Evolutionary conservation across 2,888 invertebrate species (phyloP), one percentile per base, ranked within the genome.

Genomic region (Amiota communis): DNA sequence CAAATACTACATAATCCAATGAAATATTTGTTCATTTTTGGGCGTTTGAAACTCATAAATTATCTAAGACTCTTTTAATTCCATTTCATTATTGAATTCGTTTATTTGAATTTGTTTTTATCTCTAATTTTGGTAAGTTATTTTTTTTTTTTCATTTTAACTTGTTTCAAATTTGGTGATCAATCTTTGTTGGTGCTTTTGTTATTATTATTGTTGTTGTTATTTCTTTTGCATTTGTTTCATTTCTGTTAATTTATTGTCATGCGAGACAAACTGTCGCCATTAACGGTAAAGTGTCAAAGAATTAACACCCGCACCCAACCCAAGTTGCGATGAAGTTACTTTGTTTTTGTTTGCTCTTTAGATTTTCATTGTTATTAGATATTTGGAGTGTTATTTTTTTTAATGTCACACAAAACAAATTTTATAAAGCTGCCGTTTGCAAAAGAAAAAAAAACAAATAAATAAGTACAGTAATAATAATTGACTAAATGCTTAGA

Each of bases 191-290:
- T 56, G 11, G 49, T 36, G 46, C 20, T 23, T 49, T 48, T 72
- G 13, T 65, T 72, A 13, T 64, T 36, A n/a, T 53, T 70, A 65
- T 71, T 73, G 70, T 75, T 77, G 51, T 72, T 76, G 12, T 1
- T 48, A 17, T 65, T 63, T 46, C 46, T 63, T n/a, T 63, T 23
- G 23, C 46, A 13, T 63, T 46, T 63, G 63, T 12, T 12, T 53
- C 53, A 53, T 53, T 53, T 65, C 6, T 53, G 15, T 36, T 36
- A 36, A 53, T 68, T 68, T 68, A 68, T 68, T 68, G 67, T 20
- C 67, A 68, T 68, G 67, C 67, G 67, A 68, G 67, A 68, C 67
- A 68, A 53, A 53, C 23, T 68, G 67, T 68, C 67, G 67, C 67
- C 67, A 68, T 68, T 68, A 68, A 68, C 51, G 51, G 49, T 47